phyloP scores from a whole-genome alignment of 2,797 vertebrate genomes.

The Sebastes matsubarae region DNA sequence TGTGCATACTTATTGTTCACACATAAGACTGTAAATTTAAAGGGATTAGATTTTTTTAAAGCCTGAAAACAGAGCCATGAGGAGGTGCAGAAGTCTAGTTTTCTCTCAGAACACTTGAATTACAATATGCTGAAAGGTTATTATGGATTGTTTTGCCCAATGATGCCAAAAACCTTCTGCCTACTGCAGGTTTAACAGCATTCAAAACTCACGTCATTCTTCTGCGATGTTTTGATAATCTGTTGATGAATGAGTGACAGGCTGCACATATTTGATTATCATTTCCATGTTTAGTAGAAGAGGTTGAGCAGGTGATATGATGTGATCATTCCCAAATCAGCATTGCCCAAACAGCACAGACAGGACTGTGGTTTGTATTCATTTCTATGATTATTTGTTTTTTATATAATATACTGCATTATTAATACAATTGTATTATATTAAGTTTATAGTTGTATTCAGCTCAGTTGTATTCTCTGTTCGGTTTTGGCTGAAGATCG shows the following conservation, averaged over 20 bases:
- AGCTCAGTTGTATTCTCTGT: not conserved
- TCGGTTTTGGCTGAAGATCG: no score
- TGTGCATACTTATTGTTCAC: not conserved
- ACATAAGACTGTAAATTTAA: no score
- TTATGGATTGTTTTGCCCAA: no score
- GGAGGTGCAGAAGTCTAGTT: no score
- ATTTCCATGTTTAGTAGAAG: slow-evolving; percentile 2
- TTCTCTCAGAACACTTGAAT: no score
- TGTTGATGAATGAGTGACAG: not conserved
- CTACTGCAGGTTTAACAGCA: no score
- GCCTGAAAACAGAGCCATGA: no score
- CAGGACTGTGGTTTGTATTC: not conserved
- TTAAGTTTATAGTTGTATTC: not conserved
- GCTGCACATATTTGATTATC: not conserved
- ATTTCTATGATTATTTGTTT: not conserved
- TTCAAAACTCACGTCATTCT: not conserved
- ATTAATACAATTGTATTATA: not conserved
- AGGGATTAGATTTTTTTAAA: no score
- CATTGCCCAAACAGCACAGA: not conserved
- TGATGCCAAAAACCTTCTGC: not conserved
- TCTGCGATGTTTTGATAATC: not conserved
- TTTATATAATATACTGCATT: not conserved
- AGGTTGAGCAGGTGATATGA: not conserved
- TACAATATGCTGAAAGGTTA: no score
- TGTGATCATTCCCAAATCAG: not conserved